Evolutionary conservation across 2,888 invertebrate genomes (phyloP), one percentile per base, ranked within the genome.

Genomic region (Parelbella ahira): DNA sequence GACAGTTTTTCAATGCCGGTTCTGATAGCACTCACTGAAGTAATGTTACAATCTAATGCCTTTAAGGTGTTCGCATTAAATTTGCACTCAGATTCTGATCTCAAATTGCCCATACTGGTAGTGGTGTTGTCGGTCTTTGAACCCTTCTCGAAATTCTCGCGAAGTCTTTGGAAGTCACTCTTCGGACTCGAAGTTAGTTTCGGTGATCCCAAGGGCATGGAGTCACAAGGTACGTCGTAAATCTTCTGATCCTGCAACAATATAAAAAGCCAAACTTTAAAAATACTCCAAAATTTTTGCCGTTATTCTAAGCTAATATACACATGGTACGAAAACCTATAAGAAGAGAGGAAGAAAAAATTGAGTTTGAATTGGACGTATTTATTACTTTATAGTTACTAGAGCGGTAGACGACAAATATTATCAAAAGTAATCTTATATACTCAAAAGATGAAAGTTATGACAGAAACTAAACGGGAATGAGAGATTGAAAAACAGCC

Each of bases 211-310:
- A 68, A 57, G 0, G 68, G 50, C 0, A 66, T 56, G 0, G 48
- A 24, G 8, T 75, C 75, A 47, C 63, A 73, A 0, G 84, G 84
- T 0, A 72, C 63, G 49, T 86, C 86, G 69, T 87, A 87, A 38
- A 86, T 76, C 37, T 67, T 69, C 24, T 63, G 53, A 13, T 78
- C 73, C 84, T 87, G 76, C 1, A 73, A 79, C 10, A 42, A 49
- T 30, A 7, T 20, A n/a, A n/a, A n/a, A n/a, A n/a, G n/a, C n/a
- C n/a, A n/a, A n/a, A n/a, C n/a, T n/a, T n/a, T n/a, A n/a, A n/a
- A n/a, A n/a, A n/a, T n/a, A n/a, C n/a, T 33, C 11, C 20, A 21
- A 11, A 7, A n/a, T 8, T 11, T 24, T 9, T 1, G n/a, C 15
- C 15, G 15, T 15, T 15, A 15, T n/a, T n/a, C 3, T 15, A 15